Evolutionary conservation across 2,797 vertebrate species (phyloP).

Genomic region (Sandelia bainsii): DNA sequence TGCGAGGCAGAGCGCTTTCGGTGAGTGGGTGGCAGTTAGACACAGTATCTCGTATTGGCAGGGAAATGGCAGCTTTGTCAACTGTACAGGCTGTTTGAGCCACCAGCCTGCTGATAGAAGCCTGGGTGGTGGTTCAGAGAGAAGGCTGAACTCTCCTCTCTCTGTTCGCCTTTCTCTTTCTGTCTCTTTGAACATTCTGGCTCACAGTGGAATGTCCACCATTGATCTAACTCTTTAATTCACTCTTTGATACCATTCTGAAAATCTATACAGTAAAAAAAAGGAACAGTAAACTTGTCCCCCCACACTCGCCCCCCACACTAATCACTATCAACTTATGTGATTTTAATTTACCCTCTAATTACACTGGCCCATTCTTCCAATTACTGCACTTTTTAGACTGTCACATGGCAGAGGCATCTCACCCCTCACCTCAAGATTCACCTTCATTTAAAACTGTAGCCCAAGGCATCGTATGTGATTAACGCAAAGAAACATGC

Average conservation of each 20-base stretch:
- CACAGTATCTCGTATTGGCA: slow-evolving; percentile 71
- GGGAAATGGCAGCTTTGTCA: slow-evolving; percentile 79
- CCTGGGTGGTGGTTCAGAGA: slow-evolving; percentile 61
- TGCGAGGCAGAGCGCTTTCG: slow-evolving; percentile 61
- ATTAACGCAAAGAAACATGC: slow-evolving; percentile 30
- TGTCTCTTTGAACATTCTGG: slow-evolving; percentile 50
- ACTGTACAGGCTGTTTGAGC: slow-evolving; percentile 66
- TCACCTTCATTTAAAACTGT: slow-evolving; percentile 21
- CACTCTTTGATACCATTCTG: slow-evolving; percentile 29
- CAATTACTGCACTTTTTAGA: background rate
- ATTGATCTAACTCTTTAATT: slow-evolving; percentile 51
- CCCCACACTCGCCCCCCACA: fast-evolving
- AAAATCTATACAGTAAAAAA: slow-evolving; percentile 31
- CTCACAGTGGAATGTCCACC: slow-evolving; percentile 40
- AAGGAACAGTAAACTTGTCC: slow-evolving; percentile 14
- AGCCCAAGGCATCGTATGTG: slow-evolving; percentile 11
- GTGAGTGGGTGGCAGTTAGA: slow-evolving; percentile 77
- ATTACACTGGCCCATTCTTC: background rate
- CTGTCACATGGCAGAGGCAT: background rate
- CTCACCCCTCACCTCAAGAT: slow-evolving; percentile 1
- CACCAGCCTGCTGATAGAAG: slow-evolving; percentile 68
- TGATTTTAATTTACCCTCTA: slow-evolving; percentile 7
- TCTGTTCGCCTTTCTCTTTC: slow-evolving; percentile 13
- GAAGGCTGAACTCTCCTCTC: slow-evolving; percentile 49
- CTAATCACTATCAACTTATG: background rate